phyloP scores from a whole-genome alignment of 2,888 invertebrate species.

The Capitulum mitella region DNA sequence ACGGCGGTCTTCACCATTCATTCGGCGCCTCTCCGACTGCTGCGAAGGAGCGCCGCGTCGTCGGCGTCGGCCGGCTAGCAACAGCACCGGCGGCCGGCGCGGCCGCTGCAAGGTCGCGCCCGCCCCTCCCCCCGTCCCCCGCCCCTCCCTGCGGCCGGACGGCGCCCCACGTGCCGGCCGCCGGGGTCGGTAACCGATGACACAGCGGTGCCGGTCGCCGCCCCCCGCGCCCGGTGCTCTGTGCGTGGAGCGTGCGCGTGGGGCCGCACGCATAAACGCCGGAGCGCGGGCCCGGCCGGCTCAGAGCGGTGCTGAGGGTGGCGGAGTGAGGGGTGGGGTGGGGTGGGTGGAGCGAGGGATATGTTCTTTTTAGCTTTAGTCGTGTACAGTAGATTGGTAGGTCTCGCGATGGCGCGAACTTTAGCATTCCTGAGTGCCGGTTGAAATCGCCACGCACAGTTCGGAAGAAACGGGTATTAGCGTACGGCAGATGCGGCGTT shows the following conservation, averaged over 20 bases:
- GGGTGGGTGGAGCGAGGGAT: background rate
- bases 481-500: conserved; percentile 71
- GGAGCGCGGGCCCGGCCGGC: conserved; percentile 96
- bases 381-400: too few relatives aligned
- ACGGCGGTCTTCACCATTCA: too few relatives aligned
- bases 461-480: conserved; percentile 85
- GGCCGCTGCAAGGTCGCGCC: too few relatives aligned
- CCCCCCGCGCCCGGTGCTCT: conserved; percentile 64
- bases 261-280: conserved; percentile 74
- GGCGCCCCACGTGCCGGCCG: conserved; percentile 91
- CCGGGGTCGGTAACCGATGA: conserved; percentile 59
- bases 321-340: conserved; percentile 25
- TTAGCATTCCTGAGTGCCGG: conserved; percentile 69
- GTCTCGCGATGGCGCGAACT: conserved; percentile 34
- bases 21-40: too few relatives aligned
- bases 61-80: too few relatives aligned
- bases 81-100: too few relatives aligned
- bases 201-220: conserved; percentile 57
- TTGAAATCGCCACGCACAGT: conserved; percentile 56
- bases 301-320: conserved; percentile 63
- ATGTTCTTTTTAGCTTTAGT: background rate
- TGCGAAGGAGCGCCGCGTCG: too few relatives aligned
- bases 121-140: conserved; percentile 79
- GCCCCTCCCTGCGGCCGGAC: conserved; percentile 87
- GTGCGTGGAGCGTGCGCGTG: too few relatives aligned